These are phyloP conservation scores for Eurosta solidaginis DNA, from an alignment of 1,140 invertebrate genomes.

Conservation along the genomic window DNA sequence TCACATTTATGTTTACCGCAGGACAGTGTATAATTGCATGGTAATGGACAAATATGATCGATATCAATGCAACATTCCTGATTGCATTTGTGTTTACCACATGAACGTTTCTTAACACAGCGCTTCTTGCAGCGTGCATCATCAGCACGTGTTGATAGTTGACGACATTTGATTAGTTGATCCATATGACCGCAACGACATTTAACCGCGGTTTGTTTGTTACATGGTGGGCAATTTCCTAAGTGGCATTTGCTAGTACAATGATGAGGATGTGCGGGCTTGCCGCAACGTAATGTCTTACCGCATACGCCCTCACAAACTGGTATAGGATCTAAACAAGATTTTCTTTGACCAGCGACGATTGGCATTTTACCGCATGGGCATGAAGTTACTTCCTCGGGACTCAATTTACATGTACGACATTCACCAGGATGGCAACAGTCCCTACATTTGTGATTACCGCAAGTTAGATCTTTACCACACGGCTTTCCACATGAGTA, in stretches of 20 bases:
- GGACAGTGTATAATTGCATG: constrained; percentile 78
- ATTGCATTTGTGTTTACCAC: constrained; percentile 89
- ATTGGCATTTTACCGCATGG: constrained; percentile 78
- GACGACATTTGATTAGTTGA: constrained; percentile 78
- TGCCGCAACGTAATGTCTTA: constrained; percentile 81
- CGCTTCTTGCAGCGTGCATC: constrained; percentile 83
- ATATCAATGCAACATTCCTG: constrained; percentile 83
- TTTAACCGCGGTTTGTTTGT: constrained; percentile 73
- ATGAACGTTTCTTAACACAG: constrained; percentile 82
- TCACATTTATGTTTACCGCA: constrained; percentile 90
- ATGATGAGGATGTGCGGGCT: constrained; percentile 69
- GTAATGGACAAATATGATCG: constrained; percentile 82
- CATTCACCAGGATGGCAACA: constrained; percentile 75
- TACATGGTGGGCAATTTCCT: constrained; percentile 82
- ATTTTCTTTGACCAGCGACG: constrained; percentile 62
- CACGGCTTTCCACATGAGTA: constrained; percentile 75
- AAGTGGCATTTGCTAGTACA: constrained; percentile 75
- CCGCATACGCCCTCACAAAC: constrained; percentile 81
- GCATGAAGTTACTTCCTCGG: constrained; percentile 73
- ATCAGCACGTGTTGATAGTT: constrained; percentile 71
- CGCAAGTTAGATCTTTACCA: constrained; percentile 71
- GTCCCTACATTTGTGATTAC: constrained; percentile 75
- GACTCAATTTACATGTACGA: constrained; percentile 67
- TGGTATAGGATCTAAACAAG: constrained; percentile 85
- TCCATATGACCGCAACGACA: constrained; percentile 92